Percentiles rank a stretch among this genome's conserved stretches.
These are phyloP conservation scores for Linnaemya tessellans DNA, from an alignment of 2,888 invertebrate genomes.

Conservation along the genomic window DNA sequence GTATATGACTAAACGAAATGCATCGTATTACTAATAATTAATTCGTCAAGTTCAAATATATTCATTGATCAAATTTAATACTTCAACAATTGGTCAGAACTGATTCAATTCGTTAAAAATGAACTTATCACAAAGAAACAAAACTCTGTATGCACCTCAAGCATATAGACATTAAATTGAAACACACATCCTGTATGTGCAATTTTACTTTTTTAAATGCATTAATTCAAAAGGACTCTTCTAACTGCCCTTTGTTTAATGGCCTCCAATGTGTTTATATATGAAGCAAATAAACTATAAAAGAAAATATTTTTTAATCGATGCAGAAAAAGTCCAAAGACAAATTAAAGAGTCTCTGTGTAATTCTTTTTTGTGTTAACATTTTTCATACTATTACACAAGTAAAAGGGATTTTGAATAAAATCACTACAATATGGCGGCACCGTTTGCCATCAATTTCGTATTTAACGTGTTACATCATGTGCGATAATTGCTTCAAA, in stretches of 20 bases:
- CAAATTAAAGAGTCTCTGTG: constrained; percentile 47
- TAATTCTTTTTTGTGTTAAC: constrained; percentile 7
- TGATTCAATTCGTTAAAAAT: too few species aligned
- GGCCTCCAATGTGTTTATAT: background rate
- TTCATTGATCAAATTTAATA: too few species aligned
- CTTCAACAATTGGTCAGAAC: too few species aligned
- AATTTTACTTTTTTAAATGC: background rate
- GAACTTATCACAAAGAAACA: too few species aligned
- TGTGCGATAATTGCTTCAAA: constrained; percentile 69
- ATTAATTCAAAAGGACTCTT: background rate
- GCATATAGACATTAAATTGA: too few species aligned
- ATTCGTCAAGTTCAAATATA: too few species aligned
- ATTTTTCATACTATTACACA: constrained; percentile 12
- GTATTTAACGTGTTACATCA: constrained; percentile 66
- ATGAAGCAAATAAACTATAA: background rate
- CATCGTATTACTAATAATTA: too few species aligned
- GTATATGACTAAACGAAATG: too few species aligned
- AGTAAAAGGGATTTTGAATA: constrained; percentile 31
- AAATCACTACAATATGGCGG: constrained; percentile 54
- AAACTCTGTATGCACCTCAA: too few species aligned
- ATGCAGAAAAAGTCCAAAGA: constrained; percentile 33
- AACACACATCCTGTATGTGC: too few species aligned
- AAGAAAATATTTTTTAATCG: background rate
- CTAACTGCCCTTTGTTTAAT: background rate
- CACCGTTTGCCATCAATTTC: constrained; percentile 57